Base-by-base conservation (phyloP, 2,113 vertebrate genomes). In the Otocyon megalotis region DNA sequence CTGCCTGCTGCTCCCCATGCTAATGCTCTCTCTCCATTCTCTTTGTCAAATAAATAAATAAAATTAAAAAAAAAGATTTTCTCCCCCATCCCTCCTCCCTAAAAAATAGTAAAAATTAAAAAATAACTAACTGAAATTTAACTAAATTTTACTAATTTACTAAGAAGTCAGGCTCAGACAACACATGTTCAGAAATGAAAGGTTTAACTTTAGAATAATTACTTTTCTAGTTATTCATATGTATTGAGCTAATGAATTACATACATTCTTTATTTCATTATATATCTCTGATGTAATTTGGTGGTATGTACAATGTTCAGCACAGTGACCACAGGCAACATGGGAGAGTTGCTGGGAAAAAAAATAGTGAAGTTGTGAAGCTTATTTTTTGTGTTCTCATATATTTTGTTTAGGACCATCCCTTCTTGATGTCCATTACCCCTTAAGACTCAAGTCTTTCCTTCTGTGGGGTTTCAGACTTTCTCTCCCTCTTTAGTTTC, bases 151-250 rank as follows among this genome's bases (percentile, higher is more conserved):
- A 43, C 43, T 43, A 43, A 43, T 43, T 84, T 97, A 84, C 48
- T 37, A 60, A 90, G 63, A 84, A 79, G 32, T 71, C 58, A 88
- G 58, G 20, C 6, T 90, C 48, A n/a, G 58, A 69, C 48, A 83
- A 54, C 12, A 32, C 26, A 54, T 74, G n/a, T 76, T 96, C 20
- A 67, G n/a, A 74, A 96, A 67, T 32, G 26, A 77, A 95, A 79
- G 30, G 35, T 88, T 92, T 92, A 71, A 69, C 19, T 87, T 91
- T 54, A 96, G 60, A 88, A 71, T 62, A 91, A 62, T 93, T 77
- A 63, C 54, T 72, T 80, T 82, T 81, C 22, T 76, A 56, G 32
- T 82, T 92, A 82, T 69, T 92, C 13, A 3, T 60, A 26, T 26
- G 3, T 81, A 30, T 80, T 71, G 43, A 90, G 24, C 22, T 65